These are phyloP conservation scores for Eupithecia insigniata DNA, from an alignment of 2,888 invertebrate species.

Conservation along the genomic window DNA sequence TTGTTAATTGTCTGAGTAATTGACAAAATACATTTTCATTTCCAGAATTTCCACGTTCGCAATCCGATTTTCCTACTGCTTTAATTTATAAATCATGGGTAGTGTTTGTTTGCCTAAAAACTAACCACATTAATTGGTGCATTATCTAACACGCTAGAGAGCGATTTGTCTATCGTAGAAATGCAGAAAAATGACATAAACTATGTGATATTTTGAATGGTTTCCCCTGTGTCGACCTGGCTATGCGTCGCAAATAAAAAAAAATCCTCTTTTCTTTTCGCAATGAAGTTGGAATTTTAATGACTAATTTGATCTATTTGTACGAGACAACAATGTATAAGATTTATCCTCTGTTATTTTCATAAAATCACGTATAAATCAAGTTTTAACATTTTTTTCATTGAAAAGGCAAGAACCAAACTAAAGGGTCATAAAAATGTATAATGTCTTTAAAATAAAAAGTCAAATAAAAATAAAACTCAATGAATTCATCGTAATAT, in stretches of 20 bases:
- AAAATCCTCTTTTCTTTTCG: too few species aligned
- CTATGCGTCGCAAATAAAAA: too few species aligned
- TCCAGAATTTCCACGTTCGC: conserved; percentile 9
- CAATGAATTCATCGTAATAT: background rate
- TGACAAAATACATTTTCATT: conserved; percentile 30
- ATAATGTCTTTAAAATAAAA: background rate
- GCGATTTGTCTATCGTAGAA: background rate
- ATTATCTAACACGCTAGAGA: background rate
- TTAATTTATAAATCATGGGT: background rate
- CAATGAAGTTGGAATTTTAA: too few species aligned
- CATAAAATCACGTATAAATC: background rate
- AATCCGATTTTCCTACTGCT: background rate
- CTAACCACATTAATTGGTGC: too few species aligned
- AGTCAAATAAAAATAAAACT: background rate
- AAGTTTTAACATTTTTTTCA: background rate
- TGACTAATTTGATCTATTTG: too few species aligned
- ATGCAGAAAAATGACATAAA: too few species aligned
- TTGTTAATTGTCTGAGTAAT: conserved; percentile 30
- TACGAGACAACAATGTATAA: background rate
- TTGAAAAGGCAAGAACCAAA: background rate
- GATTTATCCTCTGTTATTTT: background rate
- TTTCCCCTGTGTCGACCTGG: too few species aligned
- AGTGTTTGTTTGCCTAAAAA: background rate
- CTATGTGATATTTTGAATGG: too few species aligned
- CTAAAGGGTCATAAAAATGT: too few species aligned